Percentiles rank a stretch among this genome's conserved stretches.
Conservation (phyloP, 2,888 invertebrate genomes). For the Eupithecia subfuscata region DNA sequence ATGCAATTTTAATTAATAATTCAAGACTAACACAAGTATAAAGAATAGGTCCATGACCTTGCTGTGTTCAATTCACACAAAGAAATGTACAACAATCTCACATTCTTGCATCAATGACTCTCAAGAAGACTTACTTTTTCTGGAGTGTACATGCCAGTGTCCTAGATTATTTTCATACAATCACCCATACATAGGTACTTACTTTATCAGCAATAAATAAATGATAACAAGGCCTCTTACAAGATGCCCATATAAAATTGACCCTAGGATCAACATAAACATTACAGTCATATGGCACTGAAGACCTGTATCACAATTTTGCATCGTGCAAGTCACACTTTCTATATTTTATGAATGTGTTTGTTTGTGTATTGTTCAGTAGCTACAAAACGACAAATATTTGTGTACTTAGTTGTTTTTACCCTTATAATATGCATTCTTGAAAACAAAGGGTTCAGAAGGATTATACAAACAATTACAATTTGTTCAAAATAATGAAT, state of each 20-base stretch:
- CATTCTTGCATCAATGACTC: background rate
- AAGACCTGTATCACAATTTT: background rate
- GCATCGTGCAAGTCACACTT: background rate
- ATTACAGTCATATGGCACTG: background rate
- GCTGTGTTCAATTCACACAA: background rate
- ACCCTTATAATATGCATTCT: background rate
- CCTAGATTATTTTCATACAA: background rate
- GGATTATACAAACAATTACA: background rate
- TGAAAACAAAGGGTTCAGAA: background rate
- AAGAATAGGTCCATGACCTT: background rate
- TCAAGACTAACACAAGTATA: background rate
- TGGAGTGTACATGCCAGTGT: background rate
- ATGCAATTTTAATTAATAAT: background rate
- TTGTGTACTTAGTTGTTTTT: background rate
- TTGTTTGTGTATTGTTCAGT: background rate
- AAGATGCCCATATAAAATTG: background rate
- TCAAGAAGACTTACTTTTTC: background rate
- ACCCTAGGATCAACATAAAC: background rate
- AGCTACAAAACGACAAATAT: background rate
- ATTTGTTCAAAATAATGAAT: background rate
- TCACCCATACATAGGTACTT: background rate
- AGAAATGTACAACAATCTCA: background rate
- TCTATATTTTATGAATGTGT: background rate
- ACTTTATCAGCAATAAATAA: conserved; percentile 3
- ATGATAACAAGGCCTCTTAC: background rate